Conservation (phyloP, 2,797 vertebrate species). For the Aulostomus chinensis region DNA sequence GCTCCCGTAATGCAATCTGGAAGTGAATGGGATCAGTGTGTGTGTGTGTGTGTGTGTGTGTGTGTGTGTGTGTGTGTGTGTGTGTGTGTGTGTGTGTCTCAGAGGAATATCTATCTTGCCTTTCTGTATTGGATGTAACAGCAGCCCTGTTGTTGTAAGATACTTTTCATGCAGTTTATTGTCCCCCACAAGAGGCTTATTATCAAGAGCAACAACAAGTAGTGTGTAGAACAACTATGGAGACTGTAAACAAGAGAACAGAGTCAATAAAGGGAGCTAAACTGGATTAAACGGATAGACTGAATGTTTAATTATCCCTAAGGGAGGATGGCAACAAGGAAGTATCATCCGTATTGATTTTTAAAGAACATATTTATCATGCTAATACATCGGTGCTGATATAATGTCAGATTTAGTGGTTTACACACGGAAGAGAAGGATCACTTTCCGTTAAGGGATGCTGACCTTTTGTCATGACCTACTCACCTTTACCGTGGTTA, state of each 20-base stretch:
- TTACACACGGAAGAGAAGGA: conserved; percentile 12
- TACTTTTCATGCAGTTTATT: conserved; percentile 1
- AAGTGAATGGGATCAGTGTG: too few relatives aligned
- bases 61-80: too few relatives aligned
- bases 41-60: too few relatives aligned
- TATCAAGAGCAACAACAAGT: neutral
- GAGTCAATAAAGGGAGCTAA: conserved; percentile 7
- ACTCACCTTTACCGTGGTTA: conserved; percentile 8
- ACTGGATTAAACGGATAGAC: conserved; percentile 11
- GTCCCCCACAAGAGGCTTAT: neutral
- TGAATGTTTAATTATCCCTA: conserved; percentile 31
- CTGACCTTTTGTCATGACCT: conserved; percentile 46
- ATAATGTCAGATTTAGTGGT: neutral
- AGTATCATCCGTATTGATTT: conserved; percentile 6
- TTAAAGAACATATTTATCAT: neutral
- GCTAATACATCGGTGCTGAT: neutral
- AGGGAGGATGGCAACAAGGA: conserved; percentile 1
- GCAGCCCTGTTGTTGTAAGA: neutral
- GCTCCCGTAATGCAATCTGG: conserved; percentile 11
- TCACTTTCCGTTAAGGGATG: conserved; percentile 12
- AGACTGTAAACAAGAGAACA: neutral
- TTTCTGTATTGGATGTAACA: conserved; percentile 16
- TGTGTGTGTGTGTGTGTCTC: neutral
- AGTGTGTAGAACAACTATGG: neutral
- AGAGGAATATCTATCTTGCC: conserved; percentile 1